Evolutionary conservation across 2,888 invertebrate species (phyloP).

Genomic region (Ctenicera cuprea): DNA sequence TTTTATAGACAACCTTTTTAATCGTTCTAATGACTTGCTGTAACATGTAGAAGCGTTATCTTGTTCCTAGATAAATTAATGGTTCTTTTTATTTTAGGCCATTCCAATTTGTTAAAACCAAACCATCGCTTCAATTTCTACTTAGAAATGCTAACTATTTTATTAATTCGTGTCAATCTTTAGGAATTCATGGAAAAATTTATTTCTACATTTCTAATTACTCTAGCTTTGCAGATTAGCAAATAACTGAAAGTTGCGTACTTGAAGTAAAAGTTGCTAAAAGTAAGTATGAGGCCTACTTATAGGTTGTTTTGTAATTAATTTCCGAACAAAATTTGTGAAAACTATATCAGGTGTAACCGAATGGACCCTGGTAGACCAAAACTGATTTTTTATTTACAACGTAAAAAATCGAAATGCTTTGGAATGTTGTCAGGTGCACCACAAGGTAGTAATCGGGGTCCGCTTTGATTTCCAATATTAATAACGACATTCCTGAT

Average conservation of each 20-base stretch:
- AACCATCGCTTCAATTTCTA: conserved; percentile 30
- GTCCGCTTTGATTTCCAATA: too few relatives aligned
- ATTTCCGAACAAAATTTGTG: too few relatives aligned
- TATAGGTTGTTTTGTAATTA: too few relatives aligned
- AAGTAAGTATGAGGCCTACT: too few relatives aligned
- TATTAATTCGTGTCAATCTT: conserved; percentile 4
- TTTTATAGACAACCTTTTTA: conserved; percentile 57
- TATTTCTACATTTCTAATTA: neutral
- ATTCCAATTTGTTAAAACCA: conserved; percentile 35
- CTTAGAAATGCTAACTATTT: conserved; percentile 27
- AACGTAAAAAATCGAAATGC: too few relatives aligned
- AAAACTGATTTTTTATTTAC: too few relatives aligned
- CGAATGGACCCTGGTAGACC: too few relatives aligned
- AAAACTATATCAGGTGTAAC: too few relatives aligned
- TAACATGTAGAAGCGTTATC: conserved; percentile 45
- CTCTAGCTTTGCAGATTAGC: neutral
- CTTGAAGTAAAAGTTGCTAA: neutral
- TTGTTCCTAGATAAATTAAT: conserved; percentile 37
- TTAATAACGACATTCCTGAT: too few relatives aligned
- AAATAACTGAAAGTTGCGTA: neutral
- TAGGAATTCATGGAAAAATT: neutral
- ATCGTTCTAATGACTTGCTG: conserved; percentile 54
- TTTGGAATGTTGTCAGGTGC: too few relatives aligned
- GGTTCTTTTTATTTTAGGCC: conserved; percentile 42
- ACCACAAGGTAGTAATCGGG: too few relatives aligned